Evolutionary conservation across 1,140 invertebrate species (phyloP).

Genomic region (Hyphantria cunea): DNA sequence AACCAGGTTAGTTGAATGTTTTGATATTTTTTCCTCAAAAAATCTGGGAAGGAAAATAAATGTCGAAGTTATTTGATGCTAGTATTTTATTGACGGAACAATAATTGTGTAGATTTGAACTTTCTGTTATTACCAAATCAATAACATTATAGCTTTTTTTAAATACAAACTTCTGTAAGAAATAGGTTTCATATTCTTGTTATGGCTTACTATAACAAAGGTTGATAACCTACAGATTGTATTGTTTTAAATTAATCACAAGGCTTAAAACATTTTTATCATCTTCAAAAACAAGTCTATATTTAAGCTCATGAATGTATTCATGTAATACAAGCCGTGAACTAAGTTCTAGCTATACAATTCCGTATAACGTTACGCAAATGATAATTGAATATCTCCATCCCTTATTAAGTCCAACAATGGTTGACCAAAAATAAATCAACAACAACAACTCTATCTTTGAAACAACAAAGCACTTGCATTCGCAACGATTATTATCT

Average conservation of each 20-base stretch:
- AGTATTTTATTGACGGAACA: slow-evolving; percentile 2
- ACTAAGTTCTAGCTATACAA: background rate
- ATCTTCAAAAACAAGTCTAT: too few relatives aligned
- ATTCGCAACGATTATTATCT: slow-evolving; percentile 81
- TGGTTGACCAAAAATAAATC: slow-evolving; percentile 78
- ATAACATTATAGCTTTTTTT: too few relatives aligned
- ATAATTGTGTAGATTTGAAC: background rate
- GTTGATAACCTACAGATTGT: too few relatives aligned
- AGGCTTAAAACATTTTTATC: too few relatives aligned
- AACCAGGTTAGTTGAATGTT: slow-evolving; percentile 71
- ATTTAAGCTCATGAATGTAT: too few relatives aligned
- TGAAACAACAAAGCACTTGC: slow-evolving; percentile 77
- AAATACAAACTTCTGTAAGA: too few relatives aligned
- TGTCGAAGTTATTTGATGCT: slow-evolving; percentile 29
- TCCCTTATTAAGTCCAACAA: slow-evolving; percentile 73
- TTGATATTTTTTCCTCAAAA: slow-evolving; percentile 58
- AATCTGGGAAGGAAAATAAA: slow-evolving; percentile 36
- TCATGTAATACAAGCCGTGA: background rate
- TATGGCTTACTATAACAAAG: too few relatives aligned
- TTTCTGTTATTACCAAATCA: too few relatives aligned
- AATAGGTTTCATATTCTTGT: too few relatives aligned
- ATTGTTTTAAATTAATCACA: too few relatives aligned
- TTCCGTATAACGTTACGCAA: slow-evolving; percentile 11
- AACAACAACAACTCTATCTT: slow-evolving; percentile 78
- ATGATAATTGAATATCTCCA: slow-evolving; percentile 34